A percentile compares a stretch with the other conserved stretches of the same genome.
These are phyloP conservation scores for Sebastolobus altivelis DNA, from an alignment of 2,797 vertebrate genomes.

Conservation along the genomic window DNA sequence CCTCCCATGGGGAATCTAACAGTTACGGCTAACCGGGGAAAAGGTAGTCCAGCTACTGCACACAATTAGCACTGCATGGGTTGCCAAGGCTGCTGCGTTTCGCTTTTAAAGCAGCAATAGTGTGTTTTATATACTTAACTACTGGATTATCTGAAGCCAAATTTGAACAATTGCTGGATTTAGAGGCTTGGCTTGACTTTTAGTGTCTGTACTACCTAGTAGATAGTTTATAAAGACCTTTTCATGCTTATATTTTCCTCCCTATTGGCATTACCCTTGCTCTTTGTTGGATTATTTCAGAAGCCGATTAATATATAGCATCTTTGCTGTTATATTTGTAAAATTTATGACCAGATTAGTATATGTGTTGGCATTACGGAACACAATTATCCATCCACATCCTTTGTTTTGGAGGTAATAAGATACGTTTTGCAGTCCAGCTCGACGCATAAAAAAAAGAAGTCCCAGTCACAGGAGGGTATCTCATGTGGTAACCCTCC, in stretches of 20 bases:
- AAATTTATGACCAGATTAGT: constrained; percentile 4
- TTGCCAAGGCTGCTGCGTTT: constrained; percentile 44
- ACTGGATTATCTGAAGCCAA: not conserved
- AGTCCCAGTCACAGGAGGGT: constrained; percentile 39
- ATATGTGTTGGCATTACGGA: not conserved
- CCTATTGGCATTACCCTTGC: not conserved
- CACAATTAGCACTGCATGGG: constrained; percentile 47
- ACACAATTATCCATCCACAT: constrained; percentile 24
- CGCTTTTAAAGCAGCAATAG: constrained; percentile 23
- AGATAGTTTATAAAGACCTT: constrained; percentile 2
- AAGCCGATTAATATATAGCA: not conserved
- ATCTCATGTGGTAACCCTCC: constrained; percentile 15
- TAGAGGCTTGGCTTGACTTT: not conserved
- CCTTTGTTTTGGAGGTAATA: constrained; percentile 34
- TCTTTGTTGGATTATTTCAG: not conserved
- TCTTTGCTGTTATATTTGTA: not conserved
- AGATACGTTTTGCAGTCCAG: constrained; percentile 51
- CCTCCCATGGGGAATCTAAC: constrained; percentile 66
- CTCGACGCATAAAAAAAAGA: constrained; percentile 30
- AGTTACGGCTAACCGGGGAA: constrained; percentile 69
- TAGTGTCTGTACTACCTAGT: not conserved
- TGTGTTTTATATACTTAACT: constrained; percentile 9
- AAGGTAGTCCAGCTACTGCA: constrained; percentile 72
- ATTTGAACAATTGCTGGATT: constrained; percentile 1
- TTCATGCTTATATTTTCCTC: constrained; percentile 2